phyloP scores from a whole-genome alignment of 2,888 invertebrate species.

The Phoenoteleia sp. region DNA sequence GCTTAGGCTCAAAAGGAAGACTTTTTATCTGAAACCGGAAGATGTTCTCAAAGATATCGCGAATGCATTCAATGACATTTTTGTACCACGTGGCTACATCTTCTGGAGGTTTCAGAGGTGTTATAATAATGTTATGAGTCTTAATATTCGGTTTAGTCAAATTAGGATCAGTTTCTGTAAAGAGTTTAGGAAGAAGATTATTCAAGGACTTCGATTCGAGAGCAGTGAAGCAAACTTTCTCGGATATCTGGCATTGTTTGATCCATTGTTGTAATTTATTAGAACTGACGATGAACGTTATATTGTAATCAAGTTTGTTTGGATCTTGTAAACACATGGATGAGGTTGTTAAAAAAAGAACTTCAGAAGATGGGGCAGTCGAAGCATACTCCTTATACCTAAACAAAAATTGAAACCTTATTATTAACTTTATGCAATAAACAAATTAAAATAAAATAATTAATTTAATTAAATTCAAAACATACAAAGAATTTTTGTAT shows the following conservation, averaged over 20 bases:
- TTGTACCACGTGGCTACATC: conserved; percentile 80
- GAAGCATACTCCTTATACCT: conserved; percentile 54
- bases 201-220: conserved; percentile 63
- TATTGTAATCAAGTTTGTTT: conserved; percentile 89
- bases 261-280: conserved; percentile 81
- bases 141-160: too few species aligned
- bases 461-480: neutral
- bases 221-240: conserved; percentile 76
- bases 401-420: too few species aligned
- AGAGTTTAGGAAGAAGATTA: conserved; percentile 77
- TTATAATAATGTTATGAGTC: conserved; percentile 76
- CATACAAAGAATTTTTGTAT: neutral
- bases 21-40: conserved; percentile 81
- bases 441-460: too few species aligned
- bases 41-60: conserved; percentile 82
- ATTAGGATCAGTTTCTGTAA: conserved; percentile 56
- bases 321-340: conserved; percentile 90
- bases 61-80: conserved; percentile 80
- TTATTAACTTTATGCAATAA: too few species aligned
- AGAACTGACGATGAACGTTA: conserved; percentile 85
- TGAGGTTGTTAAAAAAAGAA: neutral
- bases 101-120: neutral
- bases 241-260: conserved; percentile 79
- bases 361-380: conserved; percentile 62
- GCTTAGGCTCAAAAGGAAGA: conserved; percentile 78